These are phyloP conservation scores for Alaudala cheleensis DNA, from an alignment of 2,113 vertebrate genomes.

Conservation along the genomic window DNA sequence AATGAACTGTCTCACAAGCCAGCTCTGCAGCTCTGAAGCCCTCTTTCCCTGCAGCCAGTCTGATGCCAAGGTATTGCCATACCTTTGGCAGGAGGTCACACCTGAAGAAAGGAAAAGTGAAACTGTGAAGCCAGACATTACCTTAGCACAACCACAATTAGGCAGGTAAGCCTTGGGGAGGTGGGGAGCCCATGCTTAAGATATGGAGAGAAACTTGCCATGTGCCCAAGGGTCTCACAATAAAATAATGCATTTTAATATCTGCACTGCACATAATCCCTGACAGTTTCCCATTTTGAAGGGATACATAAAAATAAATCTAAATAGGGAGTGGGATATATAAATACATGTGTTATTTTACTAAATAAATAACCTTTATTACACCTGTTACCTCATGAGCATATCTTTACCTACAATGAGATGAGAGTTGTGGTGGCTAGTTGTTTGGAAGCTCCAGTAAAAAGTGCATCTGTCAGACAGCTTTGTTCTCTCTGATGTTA, in stretches of 20 bases:
- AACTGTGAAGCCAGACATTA: background rate
- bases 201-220: background rate
- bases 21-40: background rate
- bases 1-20: background rate
- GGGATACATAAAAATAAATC: background rate
- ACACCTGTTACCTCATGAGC: background rate
- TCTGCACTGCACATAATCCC: background rate
- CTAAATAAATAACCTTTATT: background rate
- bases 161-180: fast-evolving
- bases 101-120: background rate
- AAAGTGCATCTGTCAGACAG: background rate
- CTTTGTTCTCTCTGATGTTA: background rate
- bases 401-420: background rate
- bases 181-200: background rate
- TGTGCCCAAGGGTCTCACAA: background rate
- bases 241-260: background rate
- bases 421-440: background rate
- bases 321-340: background rate
- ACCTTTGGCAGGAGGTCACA: background rate
- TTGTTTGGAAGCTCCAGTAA: background rate
- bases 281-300: background rate
- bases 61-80: background rate
- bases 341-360: background rate
- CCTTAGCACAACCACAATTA: background rate
- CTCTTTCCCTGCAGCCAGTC: background rate